Conservation (phyloP, 2,113 vertebrate species). For the Dasyornis broadbenti region DNA sequence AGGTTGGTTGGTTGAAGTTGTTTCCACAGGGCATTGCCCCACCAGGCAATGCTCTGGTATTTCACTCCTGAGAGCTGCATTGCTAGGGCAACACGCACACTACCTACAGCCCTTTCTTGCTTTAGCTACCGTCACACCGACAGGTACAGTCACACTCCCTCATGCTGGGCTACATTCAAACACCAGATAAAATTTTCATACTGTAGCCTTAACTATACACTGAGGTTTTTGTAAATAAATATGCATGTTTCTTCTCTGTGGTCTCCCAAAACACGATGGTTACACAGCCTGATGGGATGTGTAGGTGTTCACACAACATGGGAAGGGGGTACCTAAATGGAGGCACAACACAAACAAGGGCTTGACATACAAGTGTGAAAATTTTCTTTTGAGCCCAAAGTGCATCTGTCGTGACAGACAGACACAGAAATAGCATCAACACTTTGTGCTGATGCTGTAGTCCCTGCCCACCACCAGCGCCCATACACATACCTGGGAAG, state of each 20-base stretch:
- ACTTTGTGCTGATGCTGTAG: background rate
- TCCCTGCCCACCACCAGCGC: background rate
- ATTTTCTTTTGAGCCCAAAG: background rate
- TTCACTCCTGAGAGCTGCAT: background rate
- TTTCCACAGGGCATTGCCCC: background rate
- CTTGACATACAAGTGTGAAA: background rate
- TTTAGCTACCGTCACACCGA: background rate
- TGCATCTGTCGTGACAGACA: background rate
- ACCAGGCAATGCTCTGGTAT: background rate
- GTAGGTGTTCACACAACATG: background rate
- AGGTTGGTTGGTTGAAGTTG: background rate
- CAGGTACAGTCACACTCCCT: background rate
- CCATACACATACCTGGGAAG: background rate
- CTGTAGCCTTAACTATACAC: background rate
- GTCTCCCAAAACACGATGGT: background rate
- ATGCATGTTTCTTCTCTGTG: background rate
- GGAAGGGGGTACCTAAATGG: background rate
- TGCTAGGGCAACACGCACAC: rapidly evolving
- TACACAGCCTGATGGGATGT: rapidly evolving
- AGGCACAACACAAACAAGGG: background rate
- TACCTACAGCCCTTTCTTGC: background rate
- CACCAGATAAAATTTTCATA: background rate
- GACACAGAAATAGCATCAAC: background rate
- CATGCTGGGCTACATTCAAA: background rate
- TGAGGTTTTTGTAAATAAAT: background rate